Evolutionary conservation across 92 coral and sea anemone genomes (phyloP), one percentile per base, ranked within the genome.

Genomic region (Zoanthus solanderi): DNA sequence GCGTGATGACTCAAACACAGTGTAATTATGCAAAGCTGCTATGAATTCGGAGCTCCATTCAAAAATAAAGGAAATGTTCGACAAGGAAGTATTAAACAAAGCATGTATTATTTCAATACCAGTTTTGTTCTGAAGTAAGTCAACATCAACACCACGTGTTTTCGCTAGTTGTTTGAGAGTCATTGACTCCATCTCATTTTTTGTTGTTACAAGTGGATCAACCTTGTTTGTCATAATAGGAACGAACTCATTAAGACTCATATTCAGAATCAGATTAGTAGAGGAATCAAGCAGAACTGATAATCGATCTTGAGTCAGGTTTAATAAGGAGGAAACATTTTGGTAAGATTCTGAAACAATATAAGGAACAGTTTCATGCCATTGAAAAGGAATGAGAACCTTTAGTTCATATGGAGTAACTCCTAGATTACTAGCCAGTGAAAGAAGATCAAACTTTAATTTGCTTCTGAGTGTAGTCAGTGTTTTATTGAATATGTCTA

Each of bases 401-500:
- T 75, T 61, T 14, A 91, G 85, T 13, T 90, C 95, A 37, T 91
- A 81, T 37, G 47, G 65, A 57, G 89, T 73, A 53, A 89, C 78
- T 11, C 85, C 90, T 16, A 91, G 54, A 30, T 92, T 87, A 54
- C 81, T 34, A 17, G 94, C 88, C 1, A 94, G 79, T 10, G n/a
- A 30, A 14, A 57, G 37, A 37, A 87, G 92, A 56, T 92, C 89
- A 23, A 92, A 87, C 11, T 68, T 77, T 12, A 90, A 67, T 44
- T 79, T 56, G 1, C 54, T 29, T 15, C 87, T 87, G n/a, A 94
- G 91, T 31, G 60, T 78, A 11, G 0, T 37, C 9, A 94, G 84
- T 7, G 92, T 78, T 17, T 86, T 92, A 78, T 85, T 69, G 65
- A 94, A 83, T n/a, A 94, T 84, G 76, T 90, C 93, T n/a, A 85